A percentile compares a stretch with the other conserved stretches of the same genome.
Conservation (phyloP, 2,888 invertebrate species). For the Phalangium opilio region DNA sequence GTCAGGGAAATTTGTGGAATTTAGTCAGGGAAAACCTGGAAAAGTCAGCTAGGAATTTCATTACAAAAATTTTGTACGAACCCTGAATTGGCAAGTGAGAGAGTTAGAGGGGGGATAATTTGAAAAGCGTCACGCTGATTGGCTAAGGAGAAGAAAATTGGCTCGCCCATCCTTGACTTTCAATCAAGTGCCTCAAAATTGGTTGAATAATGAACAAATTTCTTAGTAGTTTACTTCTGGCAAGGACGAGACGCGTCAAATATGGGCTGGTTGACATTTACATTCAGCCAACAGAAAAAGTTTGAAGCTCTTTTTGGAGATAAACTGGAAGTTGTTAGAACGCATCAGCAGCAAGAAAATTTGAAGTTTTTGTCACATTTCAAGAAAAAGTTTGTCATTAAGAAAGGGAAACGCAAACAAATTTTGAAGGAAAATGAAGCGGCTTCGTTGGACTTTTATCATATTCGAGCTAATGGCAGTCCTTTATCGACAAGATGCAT, state of each 20-base stretch:
- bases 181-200: no score
- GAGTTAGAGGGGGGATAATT: no score
- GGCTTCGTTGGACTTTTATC: slow-evolving; percentile 66
- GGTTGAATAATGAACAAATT: no score
- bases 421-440: slow-evolving; percentile 22
- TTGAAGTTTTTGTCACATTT: slow-evolving; percentile 97
- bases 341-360: slow-evolving; percentile 94
- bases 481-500: slow-evolving; percentile 70
- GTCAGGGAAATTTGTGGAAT: no score
- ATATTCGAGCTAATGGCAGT: slow-evolving; percentile 88
- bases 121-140: no score
- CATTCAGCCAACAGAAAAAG: slow-evolving; percentile 82
- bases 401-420: slow-evolving; percentile 57
- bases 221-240: slow-evolving; percentile 65
- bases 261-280: slow-evolving; percentile 99
- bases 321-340: slow-evolving; percentile 83
- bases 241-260: slow-evolving; percentile 89
- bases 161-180: no score
- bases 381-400: slow-evolving; percentile 81
- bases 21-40: no score
- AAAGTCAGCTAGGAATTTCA: no score
- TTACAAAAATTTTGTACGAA: no score
- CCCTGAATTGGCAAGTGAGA: no score
- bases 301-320: slow-evolving; percentile 75
- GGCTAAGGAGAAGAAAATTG: no score